A percentile compares a stretch with the other conserved stretches of the same genome.
These are phyloP conservation scores for Pandemis cinnamomeana DNA, from an alignment of 2,888 invertebrate species.

Conservation along the genomic window DNA sequence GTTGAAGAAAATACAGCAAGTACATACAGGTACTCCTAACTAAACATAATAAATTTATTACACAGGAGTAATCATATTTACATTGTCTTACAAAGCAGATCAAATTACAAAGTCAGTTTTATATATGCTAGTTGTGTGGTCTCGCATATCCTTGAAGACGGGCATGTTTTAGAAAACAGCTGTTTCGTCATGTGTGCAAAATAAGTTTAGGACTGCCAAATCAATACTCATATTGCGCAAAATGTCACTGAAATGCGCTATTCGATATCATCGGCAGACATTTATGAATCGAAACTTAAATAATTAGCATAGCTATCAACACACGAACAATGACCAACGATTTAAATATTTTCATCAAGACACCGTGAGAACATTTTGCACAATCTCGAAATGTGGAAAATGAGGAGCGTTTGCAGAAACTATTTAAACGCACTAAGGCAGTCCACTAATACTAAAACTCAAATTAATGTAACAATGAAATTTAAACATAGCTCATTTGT, in stretches of 20 bases:
- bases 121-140: slow-evolving; percentile 10
- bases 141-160: slow-evolving; percentile 47
- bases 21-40: slow-evolving; percentile 5
- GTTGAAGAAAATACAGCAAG: slow-evolving; percentile 25
- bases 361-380: slow-evolving; percentile 53
- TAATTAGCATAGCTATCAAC: slow-evolving; percentile 72
- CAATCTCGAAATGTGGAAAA: slow-evolving; percentile 43
- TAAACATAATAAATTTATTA: slow-evolving; percentile 12
- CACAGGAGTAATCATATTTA: background rate
- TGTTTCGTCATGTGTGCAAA: slow-evolving; percentile 78
- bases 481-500: slow-evolving; percentile 54
- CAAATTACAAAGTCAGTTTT: background rate
- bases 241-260: slow-evolving; percentile 80
- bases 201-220: slow-evolving; percentile 76
- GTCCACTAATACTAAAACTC: slow-evolving; percentile 8
- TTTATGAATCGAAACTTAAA: slow-evolving; percentile 53
- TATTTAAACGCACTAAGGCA: slow-evolving; percentile 16
- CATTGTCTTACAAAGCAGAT: background rate
- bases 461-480: slow-evolving; percentile 37
- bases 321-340: slow-evolving; percentile 68
- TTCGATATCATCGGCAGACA: slow-evolving; percentile 58
- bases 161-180: slow-evolving; percentile 70
- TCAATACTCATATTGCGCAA: slow-evolving; percentile 83
- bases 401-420: slow-evolving; percentile 25
- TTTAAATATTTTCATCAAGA: slow-evolving; percentile 56